Percentiles rank a stretch among this genome's conserved stretches.
phyloP scores from a whole-genome alignment of 1,140 invertebrate species.

The Phenacoccus solenopsis region DNA sequence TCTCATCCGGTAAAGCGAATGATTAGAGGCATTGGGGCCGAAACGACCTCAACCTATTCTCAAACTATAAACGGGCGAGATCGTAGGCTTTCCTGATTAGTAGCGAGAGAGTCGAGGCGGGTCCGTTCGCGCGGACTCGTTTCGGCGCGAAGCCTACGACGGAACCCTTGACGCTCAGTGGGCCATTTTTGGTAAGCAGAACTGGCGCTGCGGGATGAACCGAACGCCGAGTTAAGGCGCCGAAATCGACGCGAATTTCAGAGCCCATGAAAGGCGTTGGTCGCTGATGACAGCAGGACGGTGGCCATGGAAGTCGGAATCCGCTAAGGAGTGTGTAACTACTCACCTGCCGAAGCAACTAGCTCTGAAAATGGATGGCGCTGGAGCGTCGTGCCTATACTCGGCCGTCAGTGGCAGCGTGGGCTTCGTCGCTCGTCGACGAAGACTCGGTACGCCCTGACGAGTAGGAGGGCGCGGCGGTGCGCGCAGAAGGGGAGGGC shows the following conservation, averaged over 20 bases:
- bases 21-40: conserved; percentile 71
- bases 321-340: conserved; percentile 79
- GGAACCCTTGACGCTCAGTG: conserved; percentile 56
- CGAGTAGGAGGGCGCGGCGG: conserved; percentile 62
- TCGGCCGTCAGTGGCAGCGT: conserved; percentile 37
- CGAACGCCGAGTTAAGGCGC: conserved; percentile 51
- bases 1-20: conserved; percentile 68
- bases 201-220: conserved; percentile 67
- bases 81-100: conserved; percentile 52
- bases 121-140: conserved; percentile 42
- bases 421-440: conserved; percentile 31
- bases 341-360: conserved; percentile 24
- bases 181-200: conserved; percentile 86
- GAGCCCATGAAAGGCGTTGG: conserved; percentile 74
- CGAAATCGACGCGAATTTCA: conserved; percentile 49
- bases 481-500: conserved; percentile 57
- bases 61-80: conserved; percentile 81
- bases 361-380: conserved; percentile 64
- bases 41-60: conserved; percentile 72
- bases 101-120: conserved; percentile 40
- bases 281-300: conserved; percentile 74
- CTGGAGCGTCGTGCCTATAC: conserved; percentile 44
- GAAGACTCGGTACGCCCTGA: conserved; percentile 35
- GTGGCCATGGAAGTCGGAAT: conserved; percentile 82
- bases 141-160: conserved; percentile 18